Base-by-base conservation (phyloP, 2,797 vertebrate genomes). In the Enteromius paludinosus region DNA sequence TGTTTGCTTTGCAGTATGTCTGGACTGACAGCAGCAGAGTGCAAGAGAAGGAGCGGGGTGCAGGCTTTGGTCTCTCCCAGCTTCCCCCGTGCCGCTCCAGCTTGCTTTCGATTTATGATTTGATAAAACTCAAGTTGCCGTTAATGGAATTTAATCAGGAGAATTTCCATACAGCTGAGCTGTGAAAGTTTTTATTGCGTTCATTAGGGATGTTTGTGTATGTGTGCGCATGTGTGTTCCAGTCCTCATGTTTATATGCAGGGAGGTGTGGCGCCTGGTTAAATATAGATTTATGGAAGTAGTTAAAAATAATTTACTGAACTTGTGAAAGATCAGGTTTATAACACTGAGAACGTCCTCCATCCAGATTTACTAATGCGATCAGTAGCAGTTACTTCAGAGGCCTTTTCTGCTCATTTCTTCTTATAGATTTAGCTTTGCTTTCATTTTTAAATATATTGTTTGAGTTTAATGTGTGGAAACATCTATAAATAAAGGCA, bases 81-180 rank as follows among this genome's bases (percentile, higher is more conserved):
- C 74, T 85, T 74, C 80, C 84, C 83, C 38, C 81, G 75, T 84
- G 85, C 11, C 23, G 33, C 85, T 81, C 77, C 81, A 74, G 85
- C 85, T 83, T 85, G 79, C 71, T 86, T 85, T 79, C 71, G 62
- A 87, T 81, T 89, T 85, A 90, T 75, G 90, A 85, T 86, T 59
- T 91, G 90, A 92, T 90, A 87, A 91, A 93, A 90, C 87, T 78
- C 66, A 79, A 89, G 90, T 89, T 81, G 86, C 79, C 81, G 82
- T 87, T 90, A 90, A 92, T 89, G 73, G 87, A 91, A 91, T 90
- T 89, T 88, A 89, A 93, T 92, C 86, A 88, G 66, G 75, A 85
- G 78, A 85, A 87, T 85, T 90, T 90, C 81, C 87, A 88, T 88
- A 88, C 84, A 89, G 84, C 33, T 61, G 38, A 89, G 80, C 88